phyloP scores from a whole-genome alignment of 2,888 invertebrate species.

The Meiosimyza decipiens region DNA sequence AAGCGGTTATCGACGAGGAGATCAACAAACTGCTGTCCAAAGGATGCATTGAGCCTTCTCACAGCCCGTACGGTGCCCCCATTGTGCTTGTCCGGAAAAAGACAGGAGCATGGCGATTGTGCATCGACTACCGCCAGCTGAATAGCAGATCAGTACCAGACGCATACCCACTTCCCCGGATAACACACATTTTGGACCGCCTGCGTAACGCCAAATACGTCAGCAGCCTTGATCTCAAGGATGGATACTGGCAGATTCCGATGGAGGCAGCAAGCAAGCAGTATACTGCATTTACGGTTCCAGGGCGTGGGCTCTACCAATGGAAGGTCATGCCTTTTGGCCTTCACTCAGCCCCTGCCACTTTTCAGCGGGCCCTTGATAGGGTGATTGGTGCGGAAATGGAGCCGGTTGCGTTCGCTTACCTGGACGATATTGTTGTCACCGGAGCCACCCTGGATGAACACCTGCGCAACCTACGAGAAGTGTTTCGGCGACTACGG shows the following conservation, averaged over 20 bases:
- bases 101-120: conserved; percentile 35
- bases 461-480: no score
- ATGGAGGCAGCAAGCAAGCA: background rate
- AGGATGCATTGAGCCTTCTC: conserved; percentile 32
- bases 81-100: no score
- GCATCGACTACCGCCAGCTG: conserved; percentile 33
- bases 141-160: conserved; percentile 16
- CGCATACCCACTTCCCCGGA: conserved; percentile 29
- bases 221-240: background rate
- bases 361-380: conserved; percentile 31
- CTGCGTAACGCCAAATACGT: conserved; percentile 30
- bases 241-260: conserved; percentile 38
- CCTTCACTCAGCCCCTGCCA: conserved; percentile 29
- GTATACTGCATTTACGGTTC: conserved; percentile 29
- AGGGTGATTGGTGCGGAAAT: no score
- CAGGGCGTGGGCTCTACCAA: conserved; percentile 28
- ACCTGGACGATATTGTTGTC: no score
- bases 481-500: no score
- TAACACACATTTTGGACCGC: conserved; percentile 28
- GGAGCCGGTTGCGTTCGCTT: no score
- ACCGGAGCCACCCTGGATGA: no score
- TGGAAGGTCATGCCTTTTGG: conserved; percentile 39
- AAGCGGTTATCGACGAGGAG: conserved; percentile 29
- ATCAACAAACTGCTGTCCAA: conserved; percentile 26
- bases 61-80: no score